Base-by-base conservation (phyloP, 2,797 vertebrate species). In the Acipenser transmontanus region DNA sequence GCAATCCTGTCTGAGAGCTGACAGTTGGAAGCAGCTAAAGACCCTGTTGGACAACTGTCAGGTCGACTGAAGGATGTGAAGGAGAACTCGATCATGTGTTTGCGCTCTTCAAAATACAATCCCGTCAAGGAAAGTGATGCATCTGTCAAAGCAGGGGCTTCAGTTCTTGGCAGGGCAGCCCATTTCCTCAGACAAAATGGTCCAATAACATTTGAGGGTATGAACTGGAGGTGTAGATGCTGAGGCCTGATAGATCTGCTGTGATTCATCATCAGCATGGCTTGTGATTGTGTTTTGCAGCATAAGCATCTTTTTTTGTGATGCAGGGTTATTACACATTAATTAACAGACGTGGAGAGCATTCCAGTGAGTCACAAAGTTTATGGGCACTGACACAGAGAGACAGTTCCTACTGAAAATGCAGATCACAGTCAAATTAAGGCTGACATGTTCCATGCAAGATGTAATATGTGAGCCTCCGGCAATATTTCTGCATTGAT, bases 191-290 rank as follows among this genome's bases (percentile, higher is more conserved):
- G 86, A 90, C 85, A 90, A 87, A 88, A 88, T 89, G 90, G 84
- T 92, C 93, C 91, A 90, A 89, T 93, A 91, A 93, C 81, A 92
- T 91, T 91, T 88, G 73, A 72, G 87, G 85, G 80, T 82, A 87
- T 77, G 89, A 93, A 92, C 89, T 85, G 84, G 85, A 86, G 88
- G 89, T 92, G 87, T 76, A 76, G 74, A 59, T 51, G 73, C 76
- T 72, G 78, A 80, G 75, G 81, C 77, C 75, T 74, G 71, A 69
- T 73, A 78, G 79, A 82, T 52, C 74, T 80, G 81, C 78, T 77
- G 78, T 85, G 71, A 72, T 83, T 78, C 70, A 74, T 84, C 82
- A 81, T 63, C 70, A 65, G 69, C 70, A 64, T 64, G 64, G 78
- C 70, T 76, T 76, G 78, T 74, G 51, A 69, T 78, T 81, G 81